Percentiles rank a stretch among this genome's conserved stretches.
phyloP scores from a whole-genome alignment of 2,113 vertebrate genomes.

The Vidua macroura region DNA sequence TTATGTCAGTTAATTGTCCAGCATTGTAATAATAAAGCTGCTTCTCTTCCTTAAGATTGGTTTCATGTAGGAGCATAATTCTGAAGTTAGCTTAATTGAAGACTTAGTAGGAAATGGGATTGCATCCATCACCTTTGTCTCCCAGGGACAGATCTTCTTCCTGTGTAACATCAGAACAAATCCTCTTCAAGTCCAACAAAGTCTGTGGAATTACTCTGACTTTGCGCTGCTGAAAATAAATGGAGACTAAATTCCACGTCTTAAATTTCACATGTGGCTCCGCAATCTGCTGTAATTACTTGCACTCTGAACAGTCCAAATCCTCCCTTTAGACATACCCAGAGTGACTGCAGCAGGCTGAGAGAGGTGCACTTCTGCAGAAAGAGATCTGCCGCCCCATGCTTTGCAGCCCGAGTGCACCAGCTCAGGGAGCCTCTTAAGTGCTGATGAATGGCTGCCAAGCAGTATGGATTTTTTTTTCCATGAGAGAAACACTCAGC shows the following conservation, averaged over 20 bases:
- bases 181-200: not conserved
- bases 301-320: not conserved
- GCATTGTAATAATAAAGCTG: not conserved
- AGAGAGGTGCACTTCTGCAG: not conserved
- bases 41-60: not conserved
- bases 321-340: not conserved
- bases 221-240: slow-evolving; percentile 59
- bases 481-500: not conserved
- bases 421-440: not conserved
- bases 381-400: not conserved
- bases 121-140: not conserved
- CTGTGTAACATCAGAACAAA: slow-evolving; percentile 4
- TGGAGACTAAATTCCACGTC: not conserved
- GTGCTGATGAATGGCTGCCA: not conserved
- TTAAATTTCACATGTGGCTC: not conserved
- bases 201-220: slow-evolving; percentile 42
- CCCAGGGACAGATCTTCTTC: not conserved
- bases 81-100: not conserved
- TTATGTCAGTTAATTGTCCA: not conserved
- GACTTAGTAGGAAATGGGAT: not conserved
- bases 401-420: accelerated
- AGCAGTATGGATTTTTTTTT: not conserved
- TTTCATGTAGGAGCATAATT: not conserved
- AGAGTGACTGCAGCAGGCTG: not conserved
- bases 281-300: not conserved